Evolutionary conservation across 35 echinoderm and acorn worm genomes (phyloP), one percentile per base, ranked within the genome.

Genomic region (Holothuria glaberrima): DNA sequence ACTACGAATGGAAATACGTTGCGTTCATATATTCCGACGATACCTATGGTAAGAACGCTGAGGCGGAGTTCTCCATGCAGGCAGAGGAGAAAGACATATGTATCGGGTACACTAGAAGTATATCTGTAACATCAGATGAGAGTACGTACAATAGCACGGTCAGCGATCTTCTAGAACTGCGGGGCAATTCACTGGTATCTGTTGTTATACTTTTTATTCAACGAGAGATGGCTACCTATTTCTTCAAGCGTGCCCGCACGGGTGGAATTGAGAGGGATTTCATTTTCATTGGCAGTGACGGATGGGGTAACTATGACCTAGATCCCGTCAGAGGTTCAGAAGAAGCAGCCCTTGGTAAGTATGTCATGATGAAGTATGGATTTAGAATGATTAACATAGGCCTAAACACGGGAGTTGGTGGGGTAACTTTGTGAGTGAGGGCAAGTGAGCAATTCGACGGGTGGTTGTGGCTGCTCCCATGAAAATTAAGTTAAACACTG

Each of bases 1-100:
- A 99, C 33, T 99, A 90, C 65, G 79, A 77, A 3, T 99, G 97
- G 97, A 99, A 59, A 41, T 99, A 99, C 60, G 97, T 99, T 0
- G 94, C 93, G 1, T 92, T 99, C 33, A 50, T 99, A 0, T 93
- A 95, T 73, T 93, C 97, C 29, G 97, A 95, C 48, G 97, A 99
- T 28, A 89, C 85, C 4, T 99, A 99, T 56, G 97, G 97, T 0
- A 85, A 92, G 64, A 93, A 89, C 75, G 97, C 89, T 5, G 66
- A 93, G 34, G 48, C 67, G 0, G 90, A 88, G 45, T 99, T 99
- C 70, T n/a, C 60, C 30, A 50, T 28, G 6, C 86, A 93, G 68
- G 85, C 89, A n/a, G 75, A 88, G 26, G 29, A 48, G 9, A 16
- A 79, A 0, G 78, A 77, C n/a, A 94, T 99, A 5, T 99, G 97